These are phyloP conservation scores for Denticeps clupeoides DNA, from an alignment of 2,797 vertebrate species.

Conservation along the genomic window DNA sequence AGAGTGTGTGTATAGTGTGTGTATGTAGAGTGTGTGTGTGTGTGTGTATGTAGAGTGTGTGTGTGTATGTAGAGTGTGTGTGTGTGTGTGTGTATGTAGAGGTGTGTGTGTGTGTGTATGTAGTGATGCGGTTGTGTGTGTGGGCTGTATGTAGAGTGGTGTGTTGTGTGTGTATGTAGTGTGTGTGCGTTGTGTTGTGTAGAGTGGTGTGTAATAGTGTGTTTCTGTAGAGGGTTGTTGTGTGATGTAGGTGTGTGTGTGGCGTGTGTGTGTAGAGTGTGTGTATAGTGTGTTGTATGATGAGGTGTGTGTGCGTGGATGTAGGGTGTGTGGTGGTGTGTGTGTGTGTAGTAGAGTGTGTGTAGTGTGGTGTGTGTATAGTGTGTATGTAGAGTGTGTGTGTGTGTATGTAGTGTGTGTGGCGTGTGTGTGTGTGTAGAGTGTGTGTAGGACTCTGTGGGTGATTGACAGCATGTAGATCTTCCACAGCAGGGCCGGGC, in stretches of 20 bases:
- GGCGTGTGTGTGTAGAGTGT: not conserved
- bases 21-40: not conserved
- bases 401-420: not conserved
- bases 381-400: not conserved
- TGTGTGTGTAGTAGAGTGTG: not conserved
- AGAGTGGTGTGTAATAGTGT: not conserved
- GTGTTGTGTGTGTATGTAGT: not conserved
- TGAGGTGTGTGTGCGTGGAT: not conserved
- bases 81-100: not conserved
- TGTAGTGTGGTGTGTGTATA: not conserved
- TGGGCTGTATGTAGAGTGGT: too few species aligned
- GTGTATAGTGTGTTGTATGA: not conserved
- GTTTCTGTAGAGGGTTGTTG: not conserved
- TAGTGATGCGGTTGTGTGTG: not conserved
- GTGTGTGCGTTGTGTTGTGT: not conserved
- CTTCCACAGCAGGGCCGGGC: conserved; percentile 23
- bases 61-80: not conserved
- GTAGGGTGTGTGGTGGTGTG: not conserved
- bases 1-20: too few species aligned
- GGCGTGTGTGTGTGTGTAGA: not conserved
- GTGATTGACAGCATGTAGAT: not conserved
- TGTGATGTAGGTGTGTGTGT: not conserved
- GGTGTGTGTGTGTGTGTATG: not conserved
- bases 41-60: not conserved
- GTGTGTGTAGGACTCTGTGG: not conserved